These are phyloP conservation scores for Bufo bufo DNA, from an alignment of 2,113 vertebrate genomes.

Conservation along the genomic window DNA sequence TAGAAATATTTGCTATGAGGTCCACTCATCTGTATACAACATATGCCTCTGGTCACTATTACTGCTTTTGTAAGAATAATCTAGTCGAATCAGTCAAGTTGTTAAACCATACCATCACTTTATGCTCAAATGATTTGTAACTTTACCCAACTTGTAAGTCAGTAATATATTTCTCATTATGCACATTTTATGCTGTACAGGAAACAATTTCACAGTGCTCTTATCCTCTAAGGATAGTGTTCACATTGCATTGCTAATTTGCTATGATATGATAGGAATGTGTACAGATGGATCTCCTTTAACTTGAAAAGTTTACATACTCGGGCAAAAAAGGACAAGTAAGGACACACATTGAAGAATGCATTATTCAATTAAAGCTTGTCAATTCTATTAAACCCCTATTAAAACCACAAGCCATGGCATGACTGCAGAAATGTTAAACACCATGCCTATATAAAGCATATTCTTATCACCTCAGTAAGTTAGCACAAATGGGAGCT, in stretches of 20 bases:
- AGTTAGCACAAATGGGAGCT: slow-evolving; percentile 3
- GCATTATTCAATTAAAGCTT: slow-evolving; percentile 40
- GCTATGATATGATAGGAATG: slow-evolving; percentile 16
- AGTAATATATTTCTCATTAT: no score
- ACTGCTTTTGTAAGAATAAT: no score
- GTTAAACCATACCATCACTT: no score
- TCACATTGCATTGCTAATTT: no score
- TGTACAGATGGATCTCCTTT: not conserved
- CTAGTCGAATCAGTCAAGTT: no score
- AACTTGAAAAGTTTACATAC: slow-evolving; percentile 13
- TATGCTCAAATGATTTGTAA: no score
- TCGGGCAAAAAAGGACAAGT: slow-evolving; percentile 46
- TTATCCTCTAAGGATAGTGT: not conserved
- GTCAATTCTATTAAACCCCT: slow-evolving; percentile 45
- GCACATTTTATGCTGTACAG: no score
- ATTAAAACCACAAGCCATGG: slow-evolving; percentile 28
- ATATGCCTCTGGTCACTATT: no score
- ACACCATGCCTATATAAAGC: slow-evolving; percentile 17
- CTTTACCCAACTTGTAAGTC: no score
- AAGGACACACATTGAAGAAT: slow-evolving; percentile 50
- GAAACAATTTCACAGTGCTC: no score
- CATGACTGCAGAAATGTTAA: slow-evolving; percentile 35
- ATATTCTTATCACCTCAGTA: slow-evolving; percentile 3
- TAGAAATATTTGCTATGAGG: no score
- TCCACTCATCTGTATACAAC: no score